Evolutionary conservation across 2,888 invertebrate species (phyloP).

Genomic region (Ecliptopera silaceata): DNA sequence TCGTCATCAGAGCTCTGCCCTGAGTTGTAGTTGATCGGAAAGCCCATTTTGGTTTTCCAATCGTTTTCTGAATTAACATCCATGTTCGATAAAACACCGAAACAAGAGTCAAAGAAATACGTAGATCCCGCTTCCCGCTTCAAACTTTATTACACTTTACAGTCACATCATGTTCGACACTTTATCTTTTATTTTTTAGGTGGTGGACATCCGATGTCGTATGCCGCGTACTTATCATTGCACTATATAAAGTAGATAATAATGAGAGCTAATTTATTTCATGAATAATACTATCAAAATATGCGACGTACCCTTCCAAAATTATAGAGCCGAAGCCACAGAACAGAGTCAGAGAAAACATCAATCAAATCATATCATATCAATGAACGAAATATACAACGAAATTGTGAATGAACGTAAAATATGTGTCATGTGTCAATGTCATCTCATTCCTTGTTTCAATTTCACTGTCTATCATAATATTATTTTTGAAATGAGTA

Average conservation of each 20-base stretch:
- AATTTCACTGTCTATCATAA: no score
- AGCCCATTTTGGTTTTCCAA: slow-evolving; percentile 77
- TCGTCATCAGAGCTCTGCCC: slow-evolving; percentile 78
- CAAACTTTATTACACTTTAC: no score
- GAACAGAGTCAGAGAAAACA: no score
- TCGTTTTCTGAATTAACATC: slow-evolving; percentile 66
- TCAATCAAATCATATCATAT: no score
- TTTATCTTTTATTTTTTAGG: neutral
- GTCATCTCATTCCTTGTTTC: no score
- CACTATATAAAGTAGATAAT: neutral
- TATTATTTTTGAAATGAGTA: no score
- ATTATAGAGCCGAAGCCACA: no score
- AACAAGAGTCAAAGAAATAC: slow-evolving; percentile 28
- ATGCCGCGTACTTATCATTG: neutral
- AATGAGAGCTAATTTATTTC: neutral
- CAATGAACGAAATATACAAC: no score
- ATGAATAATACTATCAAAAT: neutral
- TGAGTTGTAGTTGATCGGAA: slow-evolving; percentile 77
- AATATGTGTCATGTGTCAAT: no score
- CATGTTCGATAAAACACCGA: slow-evolving; percentile 52
- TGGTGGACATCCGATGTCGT: neutral
- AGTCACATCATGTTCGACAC: slow-evolving; percentile 27
- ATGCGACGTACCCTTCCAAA: neutral
- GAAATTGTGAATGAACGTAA: no score
- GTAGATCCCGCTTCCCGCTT: slow-evolving; percentile 33